These are phyloP conservation scores for Artibeus lituratus DNA, from an alignment of 2,797 vertebrate species.

Conservation along the genomic window DNA sequence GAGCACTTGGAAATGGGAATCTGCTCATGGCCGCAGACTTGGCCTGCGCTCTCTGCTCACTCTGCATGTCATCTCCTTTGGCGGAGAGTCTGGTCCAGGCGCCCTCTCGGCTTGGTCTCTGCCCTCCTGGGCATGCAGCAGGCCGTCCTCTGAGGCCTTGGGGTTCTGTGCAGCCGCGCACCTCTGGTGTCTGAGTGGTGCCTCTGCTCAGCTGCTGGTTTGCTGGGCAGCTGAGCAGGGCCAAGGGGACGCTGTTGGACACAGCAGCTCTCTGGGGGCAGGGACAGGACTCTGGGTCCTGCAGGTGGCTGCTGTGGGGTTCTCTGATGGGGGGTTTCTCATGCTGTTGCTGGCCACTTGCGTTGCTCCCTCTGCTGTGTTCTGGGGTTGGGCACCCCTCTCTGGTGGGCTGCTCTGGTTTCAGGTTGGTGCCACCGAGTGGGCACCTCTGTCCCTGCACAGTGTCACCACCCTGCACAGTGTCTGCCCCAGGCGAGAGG, in stretches of 20 bases:
- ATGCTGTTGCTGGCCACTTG: not conserved
- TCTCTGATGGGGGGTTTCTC: too few relatives aligned
- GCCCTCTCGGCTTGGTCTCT: rapidly evolving
- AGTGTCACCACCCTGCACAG: not conserved
- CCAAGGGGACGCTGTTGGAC: rapidly evolving
- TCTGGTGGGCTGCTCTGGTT: not conserved
- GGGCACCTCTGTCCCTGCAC: too few relatives aligned
- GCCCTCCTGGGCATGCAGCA: rapidly evolving
- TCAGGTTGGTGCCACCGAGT: not conserved
- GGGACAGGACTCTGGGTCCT: not conserved
- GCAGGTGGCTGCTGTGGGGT: not conserved
- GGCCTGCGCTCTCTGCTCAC: too few relatives aligned
- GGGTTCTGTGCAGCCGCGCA: rapidly evolving
- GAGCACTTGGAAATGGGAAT: not conserved
- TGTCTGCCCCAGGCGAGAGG: not conserved
- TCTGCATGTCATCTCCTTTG: too few relatives aligned
- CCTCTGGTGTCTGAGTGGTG: rapidly evolving
- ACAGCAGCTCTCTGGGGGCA: not conserved
- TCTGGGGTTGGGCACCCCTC: not conserved
- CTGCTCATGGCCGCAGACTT: rapidly evolving
- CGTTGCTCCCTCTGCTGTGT: rapidly evolving
- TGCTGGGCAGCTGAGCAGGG: not conserved
- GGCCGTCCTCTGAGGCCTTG: rapidly evolving
- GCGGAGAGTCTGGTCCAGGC: rapidly evolving
- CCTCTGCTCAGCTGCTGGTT: not conserved